Conservation (phyloP, 2,797 vertebrate species). For the Platalea minor region DNA sequence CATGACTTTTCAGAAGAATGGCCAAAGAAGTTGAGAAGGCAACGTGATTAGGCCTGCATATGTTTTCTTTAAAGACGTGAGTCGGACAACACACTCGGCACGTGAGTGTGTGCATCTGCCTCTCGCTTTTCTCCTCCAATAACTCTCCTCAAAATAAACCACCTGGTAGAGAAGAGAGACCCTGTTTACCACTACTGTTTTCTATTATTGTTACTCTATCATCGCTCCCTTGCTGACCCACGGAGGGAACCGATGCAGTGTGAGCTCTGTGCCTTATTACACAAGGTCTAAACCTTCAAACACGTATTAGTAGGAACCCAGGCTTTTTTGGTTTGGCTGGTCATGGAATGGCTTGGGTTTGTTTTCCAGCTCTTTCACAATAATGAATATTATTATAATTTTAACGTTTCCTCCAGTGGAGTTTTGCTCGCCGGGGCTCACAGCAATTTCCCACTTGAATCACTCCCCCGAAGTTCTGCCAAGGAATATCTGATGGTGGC, state of each 20-base stretch:
- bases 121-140: not conserved
- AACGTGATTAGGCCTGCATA: not conserved
- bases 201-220: rapidly evolving
- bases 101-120: not conserved
- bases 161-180: not conserved
- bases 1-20: not conserved
- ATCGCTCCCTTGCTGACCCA: not conserved
- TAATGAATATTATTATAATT: not conserved
- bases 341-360: not conserved
- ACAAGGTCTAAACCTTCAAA: not conserved
- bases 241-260: rapidly evolving
- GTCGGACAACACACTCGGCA: no score
- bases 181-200: rapidly evolving
- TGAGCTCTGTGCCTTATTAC: not conserved
- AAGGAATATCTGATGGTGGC: not conserved
- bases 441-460: not conserved
- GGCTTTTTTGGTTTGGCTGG: not conserved
- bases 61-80: not conserved
- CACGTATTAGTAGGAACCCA: not conserved
- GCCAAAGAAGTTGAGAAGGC: not conserved
- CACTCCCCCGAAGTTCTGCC: not conserved
- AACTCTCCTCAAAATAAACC: not conserved
- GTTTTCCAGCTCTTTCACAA: not conserved
- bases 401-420: not conserved
- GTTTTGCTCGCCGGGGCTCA: not conserved